Base-by-base conservation (phyloP, 2,797 vertebrate species). In the Pseudomugil gertrudae region DNA sequence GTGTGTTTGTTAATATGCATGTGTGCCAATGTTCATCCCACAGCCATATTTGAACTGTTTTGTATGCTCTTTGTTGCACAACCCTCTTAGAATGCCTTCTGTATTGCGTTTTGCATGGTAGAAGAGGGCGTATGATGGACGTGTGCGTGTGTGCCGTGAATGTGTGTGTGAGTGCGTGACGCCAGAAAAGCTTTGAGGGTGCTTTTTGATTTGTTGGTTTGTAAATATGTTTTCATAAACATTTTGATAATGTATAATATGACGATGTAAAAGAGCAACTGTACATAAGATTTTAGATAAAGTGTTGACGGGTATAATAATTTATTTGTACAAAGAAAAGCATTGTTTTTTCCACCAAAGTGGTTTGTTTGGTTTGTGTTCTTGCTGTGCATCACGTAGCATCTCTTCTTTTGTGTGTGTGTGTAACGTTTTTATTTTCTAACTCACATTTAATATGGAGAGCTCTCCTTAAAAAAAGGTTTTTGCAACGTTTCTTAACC, bases 221-320 rank as follows among this genome's bases (percentile, higher is more conserved):
- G 92, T 94, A 93, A 91, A 94, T 93, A 93, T 83, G 88, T 93
- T 95, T 94, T 94, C 91, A 92, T 93, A 94, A 43, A 82, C 69
- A 84, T 88, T 94, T 95, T 94, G 90, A 95, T 94, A 93, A 92
- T 89, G 90, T 92, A 91, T 78, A 84, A 88, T 93, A 94, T 78
- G 78, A 72, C 85, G 88, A 84, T 94, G 92, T 93, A 93, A 92
- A 92, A 88, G 81, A 86, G 59, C 85, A 79, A 72, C 66, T 95
- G 93, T 94, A 94, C 74, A 94, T 94, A 94, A 93, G 92, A 94
- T 93, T 94, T 93, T 93, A 94, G 92, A 94, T 86, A 91, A 90
- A 91, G 84, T 92, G 89, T 92, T 54, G 86, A 87, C 87, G 85
- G 84, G 76, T 87, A 87, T 86, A 90, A 92, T 92, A 82, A 92